Percentiles rank a stretch among this genome's conserved stretches.
Evolutionary conservation across 1,140 invertebrate genomes (phyloP).

Genomic region (Trichonephila inaurata): DNA sequence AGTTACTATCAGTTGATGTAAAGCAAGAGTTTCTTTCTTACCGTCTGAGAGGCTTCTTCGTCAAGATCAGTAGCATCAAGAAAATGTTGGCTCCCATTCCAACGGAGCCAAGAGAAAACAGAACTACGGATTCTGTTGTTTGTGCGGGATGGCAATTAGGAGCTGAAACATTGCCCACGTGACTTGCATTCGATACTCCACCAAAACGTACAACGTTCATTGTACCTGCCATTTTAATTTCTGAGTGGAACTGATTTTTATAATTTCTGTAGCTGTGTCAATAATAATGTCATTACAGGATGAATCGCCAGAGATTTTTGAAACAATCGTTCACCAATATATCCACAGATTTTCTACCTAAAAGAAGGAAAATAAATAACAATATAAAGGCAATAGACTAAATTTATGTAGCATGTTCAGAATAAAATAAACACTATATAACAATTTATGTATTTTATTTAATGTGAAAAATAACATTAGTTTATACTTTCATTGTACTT

Average conservation of each 20-base stretch:
- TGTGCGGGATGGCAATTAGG: constrained; percentile 87
- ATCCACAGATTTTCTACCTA: background rate
- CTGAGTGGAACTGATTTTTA: background rate
- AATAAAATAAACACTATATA: background rate
- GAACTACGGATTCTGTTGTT: constrained; percentile 88
- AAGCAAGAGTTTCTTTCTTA: constrained; percentile 12
- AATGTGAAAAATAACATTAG: too few species aligned
- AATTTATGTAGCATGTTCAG: too few species aligned
- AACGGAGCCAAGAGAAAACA: constrained; percentile 88
- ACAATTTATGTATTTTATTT: background rate
- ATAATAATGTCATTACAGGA: background rate
- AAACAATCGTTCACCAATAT: background rate
- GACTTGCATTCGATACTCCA: constrained; percentile 49
- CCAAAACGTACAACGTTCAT: constrained; percentile 66
- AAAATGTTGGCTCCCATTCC: constrained; percentile 91
- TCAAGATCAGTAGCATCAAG: constrained; percentile 86
- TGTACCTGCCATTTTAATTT: constrained; percentile 52
- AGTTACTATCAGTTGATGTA: too few species aligned
- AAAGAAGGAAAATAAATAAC: background rate
- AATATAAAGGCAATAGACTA: background rate
- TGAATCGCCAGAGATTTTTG: background rate
- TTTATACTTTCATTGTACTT: too few species aligned
- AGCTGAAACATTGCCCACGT: constrained; percentile 40
- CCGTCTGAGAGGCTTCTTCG: constrained; percentile 79
- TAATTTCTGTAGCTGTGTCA: background rate